A percentile compares a stretch with the other conserved stretches of the same genome.
Conservation (phyloP, 2,888 invertebrate genomes). For the Crepidodera aurea region DNA sequence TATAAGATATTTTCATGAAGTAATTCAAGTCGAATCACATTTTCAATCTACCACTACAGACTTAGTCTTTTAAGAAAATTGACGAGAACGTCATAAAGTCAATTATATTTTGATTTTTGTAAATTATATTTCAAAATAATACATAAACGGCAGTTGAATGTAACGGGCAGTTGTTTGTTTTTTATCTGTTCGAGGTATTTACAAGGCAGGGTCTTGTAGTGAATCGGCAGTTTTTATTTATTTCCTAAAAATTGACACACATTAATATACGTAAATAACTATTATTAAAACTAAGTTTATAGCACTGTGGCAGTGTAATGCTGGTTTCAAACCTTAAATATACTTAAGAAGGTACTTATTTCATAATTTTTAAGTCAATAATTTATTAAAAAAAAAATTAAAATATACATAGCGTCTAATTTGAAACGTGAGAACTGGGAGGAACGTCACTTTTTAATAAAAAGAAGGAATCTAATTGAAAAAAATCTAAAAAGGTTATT, state of each 20-base stretch:
- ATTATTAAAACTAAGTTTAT: not conserved
- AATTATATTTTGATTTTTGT: too few species aligned
- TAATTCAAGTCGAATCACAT: conserved; percentile 43
- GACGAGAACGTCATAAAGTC: not conserved
- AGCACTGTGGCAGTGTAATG: conserved; percentile 10
- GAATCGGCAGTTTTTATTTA: not conserved
- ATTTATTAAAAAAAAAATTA: not conserved
- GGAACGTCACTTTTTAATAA: too few species aligned
- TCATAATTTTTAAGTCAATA: not conserved
- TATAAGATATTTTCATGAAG: conserved; percentile 52
- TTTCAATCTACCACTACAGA: conserved; percentile 31
- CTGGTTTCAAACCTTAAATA: conserved; percentile 1
- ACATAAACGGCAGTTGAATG: not conserved
- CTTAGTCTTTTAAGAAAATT: conserved; percentile 8
- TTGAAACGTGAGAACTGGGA: too few species aligned
- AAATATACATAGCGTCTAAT: not conserved
- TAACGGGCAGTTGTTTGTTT: conserved; percentile 1
- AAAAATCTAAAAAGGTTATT: too few species aligned
- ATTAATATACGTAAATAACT: not conserved
- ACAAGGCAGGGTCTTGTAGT: not conserved
- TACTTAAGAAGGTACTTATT: not conserved
- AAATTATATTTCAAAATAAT: too few species aligned
- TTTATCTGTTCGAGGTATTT: not conserved
- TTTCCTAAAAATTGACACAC: conserved; percentile 1
- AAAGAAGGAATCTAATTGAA: too few species aligned